Evolutionary conservation across 2,888 invertebrate genomes (phyloP).

Genomic region (Caenorhabditis imperialis): DNA sequence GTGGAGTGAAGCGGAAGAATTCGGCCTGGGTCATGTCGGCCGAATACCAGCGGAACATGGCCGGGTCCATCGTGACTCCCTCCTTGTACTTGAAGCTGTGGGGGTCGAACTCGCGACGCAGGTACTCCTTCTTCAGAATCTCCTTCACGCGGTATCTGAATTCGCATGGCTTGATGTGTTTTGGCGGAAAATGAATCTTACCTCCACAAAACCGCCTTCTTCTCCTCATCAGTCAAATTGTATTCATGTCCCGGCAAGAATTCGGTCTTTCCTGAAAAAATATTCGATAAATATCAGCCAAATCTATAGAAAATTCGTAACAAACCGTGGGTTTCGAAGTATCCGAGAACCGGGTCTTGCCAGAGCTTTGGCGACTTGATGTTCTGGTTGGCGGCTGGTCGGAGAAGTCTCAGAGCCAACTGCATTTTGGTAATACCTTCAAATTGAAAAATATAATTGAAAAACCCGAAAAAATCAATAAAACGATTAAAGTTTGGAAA

Average conservation of each 20-base stretch:
- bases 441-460: background rate
- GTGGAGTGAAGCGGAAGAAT: constrained; percentile 77
- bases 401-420: constrained; percentile 70
- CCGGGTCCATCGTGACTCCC: constrained; percentile 77
- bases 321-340: constrained; percentile 69
- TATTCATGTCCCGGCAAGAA: constrained; percentile 77
- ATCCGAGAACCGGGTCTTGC: constrained; percentile 74
- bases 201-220: constrained; percentile 74
- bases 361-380: constrained; percentile 74
- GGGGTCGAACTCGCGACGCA: constrained; percentile 77
- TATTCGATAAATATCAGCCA: no score
- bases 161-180: background rate
- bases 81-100: constrained; percentile 77
- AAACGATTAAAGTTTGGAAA: background rate
- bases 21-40: constrained; percentile 78
- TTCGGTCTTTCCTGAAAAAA: constrained; percentile 76
- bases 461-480: constrained; percentile 1
- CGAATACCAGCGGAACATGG: constrained; percentile 78
- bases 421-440: constrained; percentile 67
- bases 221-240: constrained; percentile 76
- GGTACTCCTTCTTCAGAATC: constrained; percentile 77
- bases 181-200: constrained; percentile 5
- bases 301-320: constrained; percentile 7
- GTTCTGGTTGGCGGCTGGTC: constrained; percentile 78
- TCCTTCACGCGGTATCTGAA: constrained; percentile 78